Percentiles rank a stretch among this genome's conserved stretches.
These are phyloP conservation scores for Aurelia coerulea DNA, from an alignment of 30 jellyfish, hydroid and myxozoan genomes.

Conservation along the genomic window DNA sequence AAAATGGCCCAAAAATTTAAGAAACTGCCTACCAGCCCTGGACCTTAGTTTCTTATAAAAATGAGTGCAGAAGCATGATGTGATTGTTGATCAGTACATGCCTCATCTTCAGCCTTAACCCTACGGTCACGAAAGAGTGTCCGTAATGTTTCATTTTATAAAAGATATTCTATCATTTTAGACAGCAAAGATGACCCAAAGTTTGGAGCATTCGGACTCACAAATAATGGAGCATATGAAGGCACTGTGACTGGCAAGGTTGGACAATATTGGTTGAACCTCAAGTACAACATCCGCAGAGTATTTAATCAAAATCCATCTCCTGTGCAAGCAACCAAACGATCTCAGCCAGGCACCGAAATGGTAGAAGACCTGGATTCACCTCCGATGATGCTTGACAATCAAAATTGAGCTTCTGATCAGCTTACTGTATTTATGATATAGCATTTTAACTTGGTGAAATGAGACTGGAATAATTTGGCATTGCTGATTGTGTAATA, in stretches of 20 bases:
- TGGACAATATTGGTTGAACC: conserved; percentile 2
- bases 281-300: conserved; percentile 26
- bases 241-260: conserved; percentile 26
- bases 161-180: not conserved
- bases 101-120: too few relatives aligned
- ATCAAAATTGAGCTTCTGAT: too few relatives aligned
- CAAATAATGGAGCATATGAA: conserved; percentile 4
- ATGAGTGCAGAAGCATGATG: too few relatives aligned
- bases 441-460: too few relatives aligned
- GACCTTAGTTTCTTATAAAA: too few relatives aligned
- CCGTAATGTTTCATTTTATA: not conserved
- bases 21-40: too few relatives aligned
- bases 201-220: not conserved
- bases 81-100: too few relatives aligned
- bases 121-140: too few relatives aligned
- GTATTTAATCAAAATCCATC: not conserved
- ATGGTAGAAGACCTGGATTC: not conserved
- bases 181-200: conserved; percentile 31
- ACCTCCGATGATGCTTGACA: not conserved
- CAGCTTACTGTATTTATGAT: too few relatives aligned
- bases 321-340: not conserved
- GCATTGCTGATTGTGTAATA: too few relatives aligned
- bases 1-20: too few relatives aligned
- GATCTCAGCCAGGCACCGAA: not conserved
- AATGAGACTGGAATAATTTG: too few relatives aligned